Conservation (phyloP, 2,888 invertebrate species). For the Apodemia zela region DNA sequence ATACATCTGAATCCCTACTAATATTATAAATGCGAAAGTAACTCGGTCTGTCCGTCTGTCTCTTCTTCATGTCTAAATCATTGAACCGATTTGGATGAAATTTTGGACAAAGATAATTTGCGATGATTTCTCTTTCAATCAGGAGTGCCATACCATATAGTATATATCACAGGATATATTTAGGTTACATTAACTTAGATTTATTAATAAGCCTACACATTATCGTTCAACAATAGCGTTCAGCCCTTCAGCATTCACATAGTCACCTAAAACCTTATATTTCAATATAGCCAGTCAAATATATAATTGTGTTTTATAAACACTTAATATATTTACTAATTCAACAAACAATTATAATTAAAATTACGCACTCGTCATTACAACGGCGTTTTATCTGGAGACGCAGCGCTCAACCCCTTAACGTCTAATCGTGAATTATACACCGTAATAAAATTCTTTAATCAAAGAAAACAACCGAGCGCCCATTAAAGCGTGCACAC, state of each 20-base stretch:
- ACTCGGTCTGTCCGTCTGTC: no score
- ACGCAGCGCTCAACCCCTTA: slow-evolving; percentile 67
- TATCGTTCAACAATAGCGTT: no score
- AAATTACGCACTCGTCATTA: slow-evolving; percentile 76
- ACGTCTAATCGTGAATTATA: slow-evolving; percentile 80
- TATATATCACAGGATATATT: no score
- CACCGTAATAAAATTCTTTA: slow-evolving; percentile 79
- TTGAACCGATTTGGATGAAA: no score
- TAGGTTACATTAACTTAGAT: no score
- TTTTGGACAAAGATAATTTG: no score
- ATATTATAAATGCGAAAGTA: no score
- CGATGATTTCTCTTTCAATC: no score
- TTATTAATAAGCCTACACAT: no score
- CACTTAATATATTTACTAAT: not conserved
- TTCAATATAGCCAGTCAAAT: not conserved
- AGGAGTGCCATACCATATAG: no score
- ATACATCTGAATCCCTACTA: no score
- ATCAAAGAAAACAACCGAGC: slow-evolving; percentile 79
- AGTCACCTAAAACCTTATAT: not conserved
- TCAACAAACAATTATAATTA: slow-evolving; percentile 66
- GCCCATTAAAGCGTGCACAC: slow-evolving; percentile 72
- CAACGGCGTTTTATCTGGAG: slow-evolving; percentile 69
- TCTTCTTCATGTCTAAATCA: no score
- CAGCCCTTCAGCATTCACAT: not conserved
- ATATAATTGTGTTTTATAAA: not conserved